Evolutionary conservation across 2,797 vertebrate genomes (phyloP).

Genomic region (Cercopithecus petaurista): DNA sequence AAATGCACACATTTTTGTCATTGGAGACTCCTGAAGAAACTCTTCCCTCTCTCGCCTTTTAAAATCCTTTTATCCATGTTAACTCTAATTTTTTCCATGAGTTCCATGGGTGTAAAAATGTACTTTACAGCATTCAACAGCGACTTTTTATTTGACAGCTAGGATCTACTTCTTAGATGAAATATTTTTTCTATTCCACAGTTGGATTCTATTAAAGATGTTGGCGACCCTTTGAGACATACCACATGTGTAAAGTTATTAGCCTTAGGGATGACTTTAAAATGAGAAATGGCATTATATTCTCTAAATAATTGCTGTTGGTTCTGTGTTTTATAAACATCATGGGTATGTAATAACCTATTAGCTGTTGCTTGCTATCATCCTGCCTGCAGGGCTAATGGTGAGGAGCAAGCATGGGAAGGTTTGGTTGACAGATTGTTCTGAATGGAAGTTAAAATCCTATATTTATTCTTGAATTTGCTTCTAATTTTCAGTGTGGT

Average conservation of each 20-base stretch:
- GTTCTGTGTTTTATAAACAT: slow-evolving; percentile 7
- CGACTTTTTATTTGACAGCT: slow-evolving; percentile 43
- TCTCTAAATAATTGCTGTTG: slow-evolving; percentile 30
- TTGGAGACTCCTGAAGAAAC: neutral
- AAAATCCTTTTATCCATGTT: neutral
- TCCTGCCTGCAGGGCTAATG: neutral
- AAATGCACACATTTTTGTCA: neutral
- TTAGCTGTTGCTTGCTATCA: neutral
- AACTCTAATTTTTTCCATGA: slow-evolving; percentile 26
- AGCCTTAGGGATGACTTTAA: slow-evolving; percentile 32
- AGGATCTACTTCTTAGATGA: slow-evolving; percentile 29
- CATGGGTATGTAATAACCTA: neutral
- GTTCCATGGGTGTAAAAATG: neutral
- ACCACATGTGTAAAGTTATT: slow-evolving; percentile 41
- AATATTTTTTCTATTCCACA: slow-evolving; percentile 42
- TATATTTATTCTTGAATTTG: slow-evolving; percentile 3
- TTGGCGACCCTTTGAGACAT: slow-evolving; percentile 52
- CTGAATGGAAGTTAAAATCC: neutral
- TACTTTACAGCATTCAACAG: neutral
- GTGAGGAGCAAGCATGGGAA: neutral
- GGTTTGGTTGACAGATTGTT: neutral
- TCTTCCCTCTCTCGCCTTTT: neutral
- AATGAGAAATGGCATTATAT: slow-evolving; percentile 15
- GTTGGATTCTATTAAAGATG: slow-evolving; percentile 21
- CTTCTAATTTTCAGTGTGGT: neutral